Base-by-base conservation (phyloP, 2,113 vertebrate species). In the Casuarius casuarius region DNA sequence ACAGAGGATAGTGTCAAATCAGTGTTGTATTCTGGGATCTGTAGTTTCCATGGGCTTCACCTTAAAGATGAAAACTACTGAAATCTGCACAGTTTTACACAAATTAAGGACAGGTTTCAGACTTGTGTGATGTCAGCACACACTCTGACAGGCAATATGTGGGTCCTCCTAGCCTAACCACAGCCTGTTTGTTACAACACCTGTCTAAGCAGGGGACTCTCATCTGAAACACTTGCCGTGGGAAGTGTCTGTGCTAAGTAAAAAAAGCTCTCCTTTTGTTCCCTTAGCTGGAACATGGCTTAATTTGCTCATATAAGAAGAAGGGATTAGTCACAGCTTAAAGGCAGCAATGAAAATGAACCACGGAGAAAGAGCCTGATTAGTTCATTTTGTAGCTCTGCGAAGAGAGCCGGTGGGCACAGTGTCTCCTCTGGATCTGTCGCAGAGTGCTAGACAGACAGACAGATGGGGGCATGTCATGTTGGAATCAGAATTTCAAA, bases 321-420 rank as follows among this genome's bases (percentile, higher is more conserved):
- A 13, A 71, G 70, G 68, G 72, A 92, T 95, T 96, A 92, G 71
- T 91, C 26, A 4, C 38, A 67, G 92, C 82, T 83, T 80, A 83
- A 16, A 79, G 89, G 74, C 81, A 94, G 90, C 59, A 15, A 25
- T 0, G 31, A 70, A 77, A 94, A 96, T 61, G 54, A 89, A 88
- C 56, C 70, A 6, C 52, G 73, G 83, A 61, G 66, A 87, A 90
- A 75, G 70, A 87, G 75, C 52, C 73, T 33, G 83, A 84, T 95
- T 44, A 94, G 65, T n/a, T 75, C 65, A 35, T 90, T 87, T 67
- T 68, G 77, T 72, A 61, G 90, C 58, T 87, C 29, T 73, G 65
- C 79, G 74, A 61, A 61, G 38, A 63, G 72, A 52, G 84, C 42
- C 18, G 7, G 66, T 66, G 59, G 68, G 46, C 79, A 40, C 29